Conservation (phyloP, 2,888 invertebrate species). For the Caenorhabditis uteleia region DNA sequence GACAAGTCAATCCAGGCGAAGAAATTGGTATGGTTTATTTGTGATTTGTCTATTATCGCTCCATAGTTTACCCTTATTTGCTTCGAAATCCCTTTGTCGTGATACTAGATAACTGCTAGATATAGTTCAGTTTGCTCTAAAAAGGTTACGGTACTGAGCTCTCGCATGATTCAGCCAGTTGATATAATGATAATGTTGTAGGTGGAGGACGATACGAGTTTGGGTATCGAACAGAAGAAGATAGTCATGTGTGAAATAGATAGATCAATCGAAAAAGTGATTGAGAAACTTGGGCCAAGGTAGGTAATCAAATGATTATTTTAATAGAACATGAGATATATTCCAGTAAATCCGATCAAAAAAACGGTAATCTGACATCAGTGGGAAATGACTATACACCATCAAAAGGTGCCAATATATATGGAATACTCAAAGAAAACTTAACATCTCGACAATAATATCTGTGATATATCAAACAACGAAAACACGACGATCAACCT, state of each 20-base stretch:
- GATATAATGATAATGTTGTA: no score
- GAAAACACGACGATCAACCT: no score
- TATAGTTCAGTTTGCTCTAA: no score
- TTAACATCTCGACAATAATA: slow-evolving; percentile 33
- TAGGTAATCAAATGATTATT: no score
- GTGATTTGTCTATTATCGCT: no score
- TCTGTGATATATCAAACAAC: slow-evolving; percentile 31
- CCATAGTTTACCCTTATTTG: no score
- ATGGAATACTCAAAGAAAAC: slow-evolving; percentile 41
- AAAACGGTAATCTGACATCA: slow-evolving; percentile 22
- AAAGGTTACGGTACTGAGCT: no score
- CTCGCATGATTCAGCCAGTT: no score
- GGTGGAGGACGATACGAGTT: slow-evolving; percentile 40
- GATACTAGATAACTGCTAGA: no score
- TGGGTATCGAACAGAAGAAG: slow-evolving; percentile 40
- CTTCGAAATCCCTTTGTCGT: no score
- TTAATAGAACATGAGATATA: no score
- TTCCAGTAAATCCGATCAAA: slow-evolving; percentile 15
- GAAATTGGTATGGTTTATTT: slow-evolving; percentile 53
- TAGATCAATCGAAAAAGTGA: slow-evolving; percentile 29
- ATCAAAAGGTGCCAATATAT: slow-evolving; percentile 32
- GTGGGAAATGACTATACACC: slow-evolving; percentile 48
- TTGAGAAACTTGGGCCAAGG: slow-evolving; percentile 24
- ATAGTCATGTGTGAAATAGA: slow-evolving; percentile 43
- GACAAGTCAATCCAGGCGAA: slow-evolving; percentile 55